These are phyloP conservation scores for Trichechus manatus DNA, from an alignment of 2,113 vertebrate species.

Conservation along the genomic window DNA sequence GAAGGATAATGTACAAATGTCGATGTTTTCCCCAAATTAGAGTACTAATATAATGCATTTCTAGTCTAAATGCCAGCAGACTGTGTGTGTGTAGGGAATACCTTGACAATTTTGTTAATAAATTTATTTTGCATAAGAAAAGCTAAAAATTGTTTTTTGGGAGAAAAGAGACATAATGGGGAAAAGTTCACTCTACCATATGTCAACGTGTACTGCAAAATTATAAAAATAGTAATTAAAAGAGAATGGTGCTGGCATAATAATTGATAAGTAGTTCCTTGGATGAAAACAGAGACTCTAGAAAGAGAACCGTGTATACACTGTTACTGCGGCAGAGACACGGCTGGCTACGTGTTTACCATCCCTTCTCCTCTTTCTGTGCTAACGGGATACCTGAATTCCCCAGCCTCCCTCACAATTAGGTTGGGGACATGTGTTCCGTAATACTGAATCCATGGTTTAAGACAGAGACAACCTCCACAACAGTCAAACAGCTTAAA, in stretches of 20 bases:
- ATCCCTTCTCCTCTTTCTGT: not conserved
- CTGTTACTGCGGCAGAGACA: rapidly evolving
- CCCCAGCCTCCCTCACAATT: not conserved
- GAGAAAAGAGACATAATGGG: not conserved
- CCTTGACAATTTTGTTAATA: not conserved
- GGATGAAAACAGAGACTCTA: rapidly evolving
- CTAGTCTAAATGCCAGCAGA: not conserved
- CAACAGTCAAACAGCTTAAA: not conserved
- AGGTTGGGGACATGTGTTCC: not conserved
- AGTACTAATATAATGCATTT: not conserved
- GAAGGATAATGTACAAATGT: not conserved
- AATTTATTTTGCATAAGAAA: not conserved
- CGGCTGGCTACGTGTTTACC: rapidly evolving
- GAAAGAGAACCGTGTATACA: rapidly evolving
- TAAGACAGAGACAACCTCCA: not conserved
- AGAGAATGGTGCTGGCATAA: not conserved
- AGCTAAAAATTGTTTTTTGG: not conserved
- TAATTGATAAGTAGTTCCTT: not conserved
- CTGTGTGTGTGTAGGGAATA: not conserved
- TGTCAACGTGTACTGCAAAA: not conserved
- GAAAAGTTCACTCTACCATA: not conserved
- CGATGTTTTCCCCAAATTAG: not conserved
- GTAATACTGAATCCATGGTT: not conserved
- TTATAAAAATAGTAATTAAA: not conserved
- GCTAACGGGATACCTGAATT: rapidly evolving